Conservation (phyloP, 2,888 invertebrate species). For the Germaria angustata region DNA sequence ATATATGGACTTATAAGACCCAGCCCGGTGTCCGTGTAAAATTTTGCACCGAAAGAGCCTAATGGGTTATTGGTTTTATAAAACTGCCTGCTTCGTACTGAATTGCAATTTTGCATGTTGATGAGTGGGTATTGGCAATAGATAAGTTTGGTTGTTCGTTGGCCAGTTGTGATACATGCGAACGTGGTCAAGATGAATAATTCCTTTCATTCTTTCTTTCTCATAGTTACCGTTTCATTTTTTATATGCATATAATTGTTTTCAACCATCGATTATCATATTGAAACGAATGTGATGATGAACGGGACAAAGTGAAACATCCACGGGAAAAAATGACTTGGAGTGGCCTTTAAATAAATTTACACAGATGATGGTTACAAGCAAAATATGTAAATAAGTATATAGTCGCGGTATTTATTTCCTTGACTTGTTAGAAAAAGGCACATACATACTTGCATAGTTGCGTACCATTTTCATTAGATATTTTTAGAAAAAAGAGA, state of each 20-base stretch:
- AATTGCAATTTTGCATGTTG: constrained; percentile 43
- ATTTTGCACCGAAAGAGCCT: too few species aligned
- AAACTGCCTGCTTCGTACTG: constrained; percentile 5
- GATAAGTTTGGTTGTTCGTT: constrained; percentile 3
- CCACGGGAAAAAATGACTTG: background rate
- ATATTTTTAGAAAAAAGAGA: background rate
- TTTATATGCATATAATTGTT: background rate
- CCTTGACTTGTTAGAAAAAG: background rate
- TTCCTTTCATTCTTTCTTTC: constrained; percentile 33
- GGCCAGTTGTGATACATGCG: background rate
- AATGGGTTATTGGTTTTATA: constrained; percentile 4
- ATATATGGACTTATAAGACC: too few species aligned
- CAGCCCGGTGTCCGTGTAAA: too few species aligned
- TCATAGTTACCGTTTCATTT: constrained; percentile 43
- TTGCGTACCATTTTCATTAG: constrained; percentile 4
- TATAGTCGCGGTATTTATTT: too few species aligned
- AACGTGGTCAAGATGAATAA: constrained; percentile 34
- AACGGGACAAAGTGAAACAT: constrained; percentile 24
- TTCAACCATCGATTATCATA: constrained; percentile 34
- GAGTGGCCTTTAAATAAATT: background rate
- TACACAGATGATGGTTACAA: background rate
- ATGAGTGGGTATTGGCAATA: constrained; percentile 13
- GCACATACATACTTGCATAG: too few species aligned
- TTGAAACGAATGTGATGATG: constrained; percentile 34
- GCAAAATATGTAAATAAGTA: background rate